Evolutionary conservation across 2,797 vertebrate genomes (phyloP).

Genomic region (Loris lydekkerianus): DNA sequence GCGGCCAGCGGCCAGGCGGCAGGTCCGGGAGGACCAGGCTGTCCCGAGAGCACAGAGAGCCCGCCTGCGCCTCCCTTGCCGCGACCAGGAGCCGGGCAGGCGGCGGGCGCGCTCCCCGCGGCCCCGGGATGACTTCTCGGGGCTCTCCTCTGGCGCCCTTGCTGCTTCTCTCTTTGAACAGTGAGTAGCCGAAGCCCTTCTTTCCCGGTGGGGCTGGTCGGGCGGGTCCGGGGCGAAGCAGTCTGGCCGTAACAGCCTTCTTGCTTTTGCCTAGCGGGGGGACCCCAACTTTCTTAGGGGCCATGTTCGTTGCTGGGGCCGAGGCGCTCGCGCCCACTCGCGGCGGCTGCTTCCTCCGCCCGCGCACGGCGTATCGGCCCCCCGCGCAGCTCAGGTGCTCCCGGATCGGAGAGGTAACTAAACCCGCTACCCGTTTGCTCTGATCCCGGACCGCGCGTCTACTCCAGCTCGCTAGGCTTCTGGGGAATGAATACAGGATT

Average conservation of each 20-base stretch:
- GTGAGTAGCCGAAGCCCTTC: slow-evolving; percentile 81
- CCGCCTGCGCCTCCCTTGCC: not conserved
- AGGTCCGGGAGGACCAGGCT: not conserved
- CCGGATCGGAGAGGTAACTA: not conserved
- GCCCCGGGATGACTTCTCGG: slow-evolving; percentile 87
- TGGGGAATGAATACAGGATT: not conserved
- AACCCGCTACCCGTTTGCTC: not conserved
- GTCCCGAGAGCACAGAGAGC: not conserved
- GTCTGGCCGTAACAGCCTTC: not conserved
- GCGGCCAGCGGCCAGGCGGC: not conserved
- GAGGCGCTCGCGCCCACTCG: not conserved
- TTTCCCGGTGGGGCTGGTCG: not conserved
- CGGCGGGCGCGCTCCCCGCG: slow-evolving; percentile 52
- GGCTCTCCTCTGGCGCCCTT: slow-evolving; percentile 80
- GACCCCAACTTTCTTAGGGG: slow-evolving; percentile 54
- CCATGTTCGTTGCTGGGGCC: not conserved
- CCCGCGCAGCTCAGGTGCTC: not conserved
- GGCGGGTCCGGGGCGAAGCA: not conserved
- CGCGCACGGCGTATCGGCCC: not conserved
- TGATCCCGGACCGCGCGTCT: not conserved
- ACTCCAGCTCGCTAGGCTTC: not conserved
- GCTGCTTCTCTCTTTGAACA: slow-evolving; percentile 87
- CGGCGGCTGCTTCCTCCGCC: not conserved
- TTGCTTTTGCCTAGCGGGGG: not conserved
- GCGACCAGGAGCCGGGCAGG: slow-evolving; percentile 35